Evolutionary conservation across 2,113 vertebrate genomes (phyloP), one percentile per base, ranked within the genome.

Genomic region (Synodontis membranacea): DNA sequence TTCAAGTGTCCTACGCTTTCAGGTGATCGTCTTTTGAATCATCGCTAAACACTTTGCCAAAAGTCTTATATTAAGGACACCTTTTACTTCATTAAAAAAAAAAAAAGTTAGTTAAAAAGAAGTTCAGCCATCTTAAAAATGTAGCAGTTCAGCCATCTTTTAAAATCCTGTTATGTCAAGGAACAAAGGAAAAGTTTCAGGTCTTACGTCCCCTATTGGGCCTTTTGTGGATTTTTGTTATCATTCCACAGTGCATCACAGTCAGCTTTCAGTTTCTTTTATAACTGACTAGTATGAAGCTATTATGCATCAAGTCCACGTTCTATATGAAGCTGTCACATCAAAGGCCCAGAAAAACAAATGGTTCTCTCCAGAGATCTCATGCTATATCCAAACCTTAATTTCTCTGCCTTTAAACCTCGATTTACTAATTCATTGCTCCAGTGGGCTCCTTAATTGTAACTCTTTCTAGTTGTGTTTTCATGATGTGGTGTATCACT

Each of bases 341-440:
- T n/a, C n/a, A n/a, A n/a, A n/a, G n/a, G n/a, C n/a, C n/a, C n/a
- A n/a, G n/a, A n/a, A n/a, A n/a, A 84, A 84, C 10, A 84, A 75
- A 28, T 64, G 64, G 48, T 54, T n/a, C 28, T 88, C 90, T 89
- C 87, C 76, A 78, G 81, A 90, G 72, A 82, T 84, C 89, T 89
- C 89, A 88, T 93, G 92, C 92, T 92, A 92, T 93, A 92, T 93
- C 91, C 90, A 91, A 90, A 92, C 90, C 72, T 90, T 88, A 88
- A 90, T 83, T 82, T 80, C 88, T 90, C 88, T 89, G 87, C 56
- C 86, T 85, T 88, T 87, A 89, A 91, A 92, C 90, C 80, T 90
- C 88, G 92, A 92, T 93, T 92, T 93, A 90, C 89, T 89, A 87
- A 88, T 86, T 84, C 50, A 86, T 60, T 91, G 92, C 93, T 89